Base-by-base conservation (phyloP, 37 sponge, comb jelly and placozoan species). In the Halichondria panicea region DNA sequence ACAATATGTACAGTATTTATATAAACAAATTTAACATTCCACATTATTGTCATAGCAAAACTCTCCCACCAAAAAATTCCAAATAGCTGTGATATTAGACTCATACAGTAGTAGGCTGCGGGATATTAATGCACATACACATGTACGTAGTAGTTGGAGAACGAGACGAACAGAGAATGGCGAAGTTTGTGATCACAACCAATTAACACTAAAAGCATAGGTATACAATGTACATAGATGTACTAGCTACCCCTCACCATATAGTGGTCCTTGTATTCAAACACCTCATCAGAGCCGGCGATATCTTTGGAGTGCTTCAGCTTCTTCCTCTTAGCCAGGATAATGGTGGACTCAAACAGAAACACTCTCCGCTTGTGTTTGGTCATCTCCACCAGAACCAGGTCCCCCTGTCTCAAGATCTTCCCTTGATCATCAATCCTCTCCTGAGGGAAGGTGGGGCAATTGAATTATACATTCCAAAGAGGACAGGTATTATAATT, bases 331-430 rank as follows among this genome's bases (percentile, higher is more conserved):
- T 93, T 93, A 28, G 83, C 66, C 3, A 93, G 42, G 25, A 93
- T 48, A 56, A 93, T 59, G 57, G 59, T 50, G 25, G 86, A 28
- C 72, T 93, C 94, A 46, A 93, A 93, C 48, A 93, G 87, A 77
- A 93, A 93, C 67, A 89, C 78, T 38, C 83, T 40, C 25, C 91
- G 46, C 33, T 63, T 60, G 45, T 82, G 86, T 43, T 77, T 86
- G n/a, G 42, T 62, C 13, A 66, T 62, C 39, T 82, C 80, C 31
- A 82, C 45, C 15, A 76, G 15, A 8, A 38, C 63, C 50, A 93
- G 81, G 27, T 89, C 94, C 9, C 88, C 94, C 41, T 89, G 87
- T 35, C 82, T 43, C 31, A 76, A 66, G 37, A 91, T 72, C 73
- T 43, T 81, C 0, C 91, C 90, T 45, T 76, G 72, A 37, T 76